phyloP scores from a whole-genome alignment of 1,140 invertebrate genomes.

The Drosophila santomea region DNA sequence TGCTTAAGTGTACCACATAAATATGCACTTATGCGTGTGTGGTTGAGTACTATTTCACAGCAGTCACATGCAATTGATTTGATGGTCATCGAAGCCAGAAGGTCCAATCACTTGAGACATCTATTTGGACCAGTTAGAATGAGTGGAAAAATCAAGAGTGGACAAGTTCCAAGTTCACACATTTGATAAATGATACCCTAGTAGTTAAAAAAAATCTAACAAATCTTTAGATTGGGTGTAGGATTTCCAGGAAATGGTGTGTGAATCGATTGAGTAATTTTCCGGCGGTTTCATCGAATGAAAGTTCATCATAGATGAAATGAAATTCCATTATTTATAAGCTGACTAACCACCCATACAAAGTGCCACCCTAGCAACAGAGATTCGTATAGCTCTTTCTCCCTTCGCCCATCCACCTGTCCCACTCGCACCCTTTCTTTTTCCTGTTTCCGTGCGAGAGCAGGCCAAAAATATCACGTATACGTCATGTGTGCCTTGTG shows the following conservation, averaged over 20 bases:
- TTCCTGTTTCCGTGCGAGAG: neutral
- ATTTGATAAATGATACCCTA: too few species aligned
- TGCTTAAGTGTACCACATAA: constrained; percentile 5
- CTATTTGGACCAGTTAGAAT: constrained; percentile 9
- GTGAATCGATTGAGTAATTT: constrained; percentile 35
- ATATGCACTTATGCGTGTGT: constrained; percentile 8
- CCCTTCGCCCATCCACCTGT: neutral
- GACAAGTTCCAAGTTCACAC: too few species aligned
- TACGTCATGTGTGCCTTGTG: constrained; percentile 47
- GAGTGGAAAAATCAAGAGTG: neutral
- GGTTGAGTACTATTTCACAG: constrained; percentile 24
- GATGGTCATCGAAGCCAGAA: constrained; percentile 38
- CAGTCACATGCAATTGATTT: constrained; percentile 59
- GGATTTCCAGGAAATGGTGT: constrained; percentile 14
- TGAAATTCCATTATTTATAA: constrained; percentile 50
- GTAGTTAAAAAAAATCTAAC: too few species aligned
- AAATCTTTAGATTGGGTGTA: neutral
- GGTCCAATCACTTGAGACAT: constrained; percentile 36
- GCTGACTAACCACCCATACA: constrained; percentile 38
- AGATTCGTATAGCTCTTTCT: constrained; percentile 12
- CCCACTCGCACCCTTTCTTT: neutral
- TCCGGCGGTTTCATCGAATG: neutral
- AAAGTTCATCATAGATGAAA: constrained; percentile 37
- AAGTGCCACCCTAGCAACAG: constrained; percentile 38
- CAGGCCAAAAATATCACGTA: constrained; percentile 48